These are phyloP conservation scores for Martes flavigula DNA, from an alignment of 2,797 vertebrate genomes.

Conservation along the genomic window DNA sequence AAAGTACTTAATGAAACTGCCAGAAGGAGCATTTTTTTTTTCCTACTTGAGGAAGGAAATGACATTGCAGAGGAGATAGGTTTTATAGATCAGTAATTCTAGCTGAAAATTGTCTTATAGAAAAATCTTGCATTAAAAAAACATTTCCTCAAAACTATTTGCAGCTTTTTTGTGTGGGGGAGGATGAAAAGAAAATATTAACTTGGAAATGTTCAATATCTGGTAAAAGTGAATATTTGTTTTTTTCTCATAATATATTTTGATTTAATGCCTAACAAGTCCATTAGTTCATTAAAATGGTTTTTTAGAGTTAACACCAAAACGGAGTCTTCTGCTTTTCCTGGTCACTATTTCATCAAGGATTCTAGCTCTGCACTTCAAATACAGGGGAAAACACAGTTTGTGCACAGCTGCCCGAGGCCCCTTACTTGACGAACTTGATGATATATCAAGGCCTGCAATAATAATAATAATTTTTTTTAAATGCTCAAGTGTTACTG, in stretches of 20 bases:
- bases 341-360: neutral
- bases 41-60: neutral
- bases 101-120: neutral
- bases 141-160: neutral
- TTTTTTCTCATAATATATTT: neutral
- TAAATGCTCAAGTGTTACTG: neutral
- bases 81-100: slow-evolving; percentile 1
- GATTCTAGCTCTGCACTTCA: neutral
- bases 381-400: neutral
- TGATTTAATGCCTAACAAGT: neutral
- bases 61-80: neutral
- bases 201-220: neutral
- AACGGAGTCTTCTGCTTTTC: neutral
- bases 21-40: neutral
- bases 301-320: neutral
- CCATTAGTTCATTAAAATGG: neutral
- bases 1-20: neutral
- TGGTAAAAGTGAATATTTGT: neutral
- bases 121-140: neutral
- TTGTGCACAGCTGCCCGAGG: neutral
- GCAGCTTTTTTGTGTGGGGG: neutral
- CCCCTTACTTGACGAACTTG: neutral
- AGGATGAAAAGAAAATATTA: slow-evolving; percentile 18
- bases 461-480: neutral
- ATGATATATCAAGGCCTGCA: neutral